These are phyloP conservation scores for Eristalinus sepulchralis DNA, from an alignment of 2,888 invertebrate genomes.

Conservation along the genomic window DNA sequence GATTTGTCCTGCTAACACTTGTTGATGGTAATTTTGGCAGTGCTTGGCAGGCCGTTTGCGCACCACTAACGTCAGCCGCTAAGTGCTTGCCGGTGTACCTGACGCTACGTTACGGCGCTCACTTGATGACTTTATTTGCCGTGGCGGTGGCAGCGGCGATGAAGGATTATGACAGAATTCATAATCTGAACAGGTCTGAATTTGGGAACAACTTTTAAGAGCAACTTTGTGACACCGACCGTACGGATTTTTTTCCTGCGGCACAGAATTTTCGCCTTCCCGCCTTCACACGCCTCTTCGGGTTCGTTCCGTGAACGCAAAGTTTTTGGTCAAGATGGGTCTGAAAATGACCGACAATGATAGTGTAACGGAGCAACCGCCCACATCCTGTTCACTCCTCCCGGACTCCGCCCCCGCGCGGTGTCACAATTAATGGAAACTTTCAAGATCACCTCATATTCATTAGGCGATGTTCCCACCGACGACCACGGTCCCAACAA, in stretches of 20 bases:
- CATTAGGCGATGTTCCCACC: slow-evolving; percentile 57
- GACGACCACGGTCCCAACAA: slow-evolving; percentile 45
- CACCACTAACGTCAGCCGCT: slow-evolving; percentile 51
- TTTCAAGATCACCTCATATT: slow-evolving; percentile 63
- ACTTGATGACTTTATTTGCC: slow-evolving; percentile 65
- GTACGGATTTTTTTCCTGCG: no score
- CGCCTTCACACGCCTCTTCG: no score
- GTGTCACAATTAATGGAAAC: slow-evolving; percentile 64
- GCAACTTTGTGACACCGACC: no score
- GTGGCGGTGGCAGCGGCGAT: slow-evolving; percentile 20
- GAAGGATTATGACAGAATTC: slow-evolving; percentile 44
- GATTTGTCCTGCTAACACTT: slow-evolving; percentile 66
- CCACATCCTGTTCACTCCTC: not conserved
- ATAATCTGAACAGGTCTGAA: not conserved
- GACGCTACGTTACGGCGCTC: slow-evolving; percentile 25
- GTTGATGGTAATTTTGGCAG: slow-evolving; percentile 61
- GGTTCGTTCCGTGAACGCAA: no score
- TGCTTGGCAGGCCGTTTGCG: slow-evolving; percentile 31
- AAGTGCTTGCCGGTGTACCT: slow-evolving; percentile 27
- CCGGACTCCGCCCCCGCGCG: not conserved
- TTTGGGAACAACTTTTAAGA: no score
- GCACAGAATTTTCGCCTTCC: no score
- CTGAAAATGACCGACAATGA: not conserved
- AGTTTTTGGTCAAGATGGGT: not conserved
- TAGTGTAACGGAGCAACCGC: not conserved